Percentiles rank a stretch among this genome's conserved stretches.
Conservation (phyloP, 2,888 invertebrate genomes). For the Petrolisthes cinctipes region DNA sequence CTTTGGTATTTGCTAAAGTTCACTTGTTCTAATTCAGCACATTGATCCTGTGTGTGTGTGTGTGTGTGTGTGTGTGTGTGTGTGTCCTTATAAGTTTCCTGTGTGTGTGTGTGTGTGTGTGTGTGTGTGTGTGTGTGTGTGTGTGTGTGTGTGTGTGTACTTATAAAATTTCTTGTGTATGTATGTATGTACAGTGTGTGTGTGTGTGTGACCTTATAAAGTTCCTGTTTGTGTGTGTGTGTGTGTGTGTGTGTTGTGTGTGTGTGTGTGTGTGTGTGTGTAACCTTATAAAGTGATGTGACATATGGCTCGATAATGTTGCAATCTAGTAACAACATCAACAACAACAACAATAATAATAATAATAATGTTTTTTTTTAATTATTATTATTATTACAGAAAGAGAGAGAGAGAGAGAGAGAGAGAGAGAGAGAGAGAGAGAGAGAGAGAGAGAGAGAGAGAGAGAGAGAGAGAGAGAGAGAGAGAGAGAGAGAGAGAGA, state of each 20-base stretch:
- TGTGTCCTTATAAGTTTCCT: neutral
- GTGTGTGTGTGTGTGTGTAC: neutral
- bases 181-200: too few relatives aligned
- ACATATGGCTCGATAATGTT: too few relatives aligned
- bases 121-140: neutral
- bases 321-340: too few relatives aligned
- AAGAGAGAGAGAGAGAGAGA: neutral
- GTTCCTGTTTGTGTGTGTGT: too few relatives aligned
- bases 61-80: neutral
- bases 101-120: too few relatives aligned
- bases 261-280: too few relatives aligned
- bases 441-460: neutral
- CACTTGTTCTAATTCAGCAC: neutral
- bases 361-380: too few relatives aligned
- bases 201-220: too few relatives aligned
- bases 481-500: neutral
- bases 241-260: too few relatives aligned
- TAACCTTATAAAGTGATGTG: too few relatives aligned
- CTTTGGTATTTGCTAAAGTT: neutral
- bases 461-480: conserved; percentile 2
- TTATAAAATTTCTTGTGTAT: too few relatives aligned
- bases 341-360: too few relatives aligned
- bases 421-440: neutral
- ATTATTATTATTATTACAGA: neutral
- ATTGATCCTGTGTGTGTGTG: neutral